A percentile compares a stretch with the other conserved stretches of the same genome.
phyloP scores from a whole-genome alignment of 2,113 vertebrate species.

The Arizona elegans region DNA sequence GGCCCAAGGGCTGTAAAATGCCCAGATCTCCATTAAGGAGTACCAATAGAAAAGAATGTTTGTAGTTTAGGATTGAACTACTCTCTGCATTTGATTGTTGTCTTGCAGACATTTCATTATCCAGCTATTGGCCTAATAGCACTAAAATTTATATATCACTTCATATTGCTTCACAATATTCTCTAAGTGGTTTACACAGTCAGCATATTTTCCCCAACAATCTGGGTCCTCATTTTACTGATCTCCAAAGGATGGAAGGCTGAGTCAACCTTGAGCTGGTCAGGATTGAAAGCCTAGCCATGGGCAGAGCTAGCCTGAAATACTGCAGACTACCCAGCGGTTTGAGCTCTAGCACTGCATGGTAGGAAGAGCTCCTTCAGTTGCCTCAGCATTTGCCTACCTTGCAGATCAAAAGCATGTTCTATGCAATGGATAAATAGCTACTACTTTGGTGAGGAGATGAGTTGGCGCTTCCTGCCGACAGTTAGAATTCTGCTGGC shows the following conservation, averaged over 20 bases:
- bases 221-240: neutral
- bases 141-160: neutral
- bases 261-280: neutral
- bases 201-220: neutral
- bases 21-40: neutral
- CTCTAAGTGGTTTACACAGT: neutral
- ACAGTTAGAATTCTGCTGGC: neutral
- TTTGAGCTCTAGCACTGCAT: neutral
- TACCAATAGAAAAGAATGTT: neutral
- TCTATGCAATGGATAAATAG: neutral
- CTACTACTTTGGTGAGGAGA: neutral
- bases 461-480: neutral
- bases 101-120: neutral
- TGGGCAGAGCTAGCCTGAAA: neutral
- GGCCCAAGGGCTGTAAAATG: neutral
- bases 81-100: neutral
- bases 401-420: neutral
- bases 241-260: neutral
- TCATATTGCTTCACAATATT: neutral
- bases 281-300: neutral
- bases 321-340: neutral
- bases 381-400: neutral
- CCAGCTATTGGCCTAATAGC: neutral
- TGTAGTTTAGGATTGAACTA: neutral
- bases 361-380: neutral